Evolutionary conservation across 2,113 vertebrate genomes (phyloP).

Genomic region (Aleadryas rufinucha): DNA sequence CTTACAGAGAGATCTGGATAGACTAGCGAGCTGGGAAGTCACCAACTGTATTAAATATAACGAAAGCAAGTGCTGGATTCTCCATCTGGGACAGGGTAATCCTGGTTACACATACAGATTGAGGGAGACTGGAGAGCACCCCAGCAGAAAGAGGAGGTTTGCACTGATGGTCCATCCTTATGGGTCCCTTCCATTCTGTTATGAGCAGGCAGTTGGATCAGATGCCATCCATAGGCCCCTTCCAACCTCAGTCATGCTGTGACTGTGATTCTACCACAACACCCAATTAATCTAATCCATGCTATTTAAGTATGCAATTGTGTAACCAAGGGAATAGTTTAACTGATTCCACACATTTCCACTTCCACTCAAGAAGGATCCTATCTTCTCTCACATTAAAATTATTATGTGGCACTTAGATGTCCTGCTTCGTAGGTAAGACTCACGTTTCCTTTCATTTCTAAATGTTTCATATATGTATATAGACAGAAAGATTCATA

Average conservation of each 20-base stretch:
- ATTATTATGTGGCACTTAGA: background rate
- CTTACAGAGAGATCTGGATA: background rate
- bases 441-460: background rate
- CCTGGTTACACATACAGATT: background rate
- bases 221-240: background rate
- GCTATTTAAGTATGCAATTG: background rate
- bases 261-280: background rate
- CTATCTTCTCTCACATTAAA: background rate
- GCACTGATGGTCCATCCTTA: background rate
- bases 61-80: background rate
- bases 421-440: background rate
- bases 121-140: background rate
- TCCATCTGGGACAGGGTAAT: no score
- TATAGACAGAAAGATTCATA: background rate
- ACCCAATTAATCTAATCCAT: background rate
- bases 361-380: background rate
- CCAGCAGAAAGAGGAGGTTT: background rate
- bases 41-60: background rate
- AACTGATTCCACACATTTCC: background rate
- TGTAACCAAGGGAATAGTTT: background rate
- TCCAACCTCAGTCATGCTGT: background rate
- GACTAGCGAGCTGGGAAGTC: background rate
- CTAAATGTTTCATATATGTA: background rate
- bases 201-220: background rate
- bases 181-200: background rate